Evolutionary conservation across 2,113 vertebrate genomes (phyloP), one percentile per base, ranked within the genome.

Genomic region (Ia io): DNA sequence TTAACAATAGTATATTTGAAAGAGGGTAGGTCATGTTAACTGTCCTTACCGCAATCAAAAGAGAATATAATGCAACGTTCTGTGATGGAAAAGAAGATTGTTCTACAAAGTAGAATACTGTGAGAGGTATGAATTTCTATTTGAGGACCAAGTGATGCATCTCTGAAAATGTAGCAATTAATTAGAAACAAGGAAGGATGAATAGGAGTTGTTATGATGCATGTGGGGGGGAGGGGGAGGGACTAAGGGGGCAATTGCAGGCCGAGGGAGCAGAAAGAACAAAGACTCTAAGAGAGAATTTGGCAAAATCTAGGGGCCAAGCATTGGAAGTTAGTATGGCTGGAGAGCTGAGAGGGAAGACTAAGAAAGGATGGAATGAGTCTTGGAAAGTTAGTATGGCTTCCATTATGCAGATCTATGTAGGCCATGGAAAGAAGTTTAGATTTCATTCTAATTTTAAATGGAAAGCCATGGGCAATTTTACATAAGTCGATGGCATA

Each of bases 381-480:
- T 40, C 51, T 56, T 23, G 20, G 37, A 42, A 84, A 73, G 71
- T 91, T 78, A 67, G 37, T 51, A 25, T 40, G 74, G 37, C 49
- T 95, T 88, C 44, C 82, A 56, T 83, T 78, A 86, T 88, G 78
- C 82, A 90, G 42, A 65, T 56, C 22, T 79, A 32, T 49, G 23
- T 87, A 74, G 94, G 37, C 12, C 63, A 23, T 82, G 63, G 47
- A 40, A 73, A 94, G 18, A 44, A 73, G 56, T 76, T 16, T 88
- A 32, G 9, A 88, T 94, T 82, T 96, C 76, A 69, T 88, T 84
- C 69, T 88, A 87, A 91, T 77, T 95, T 90, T 90, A 77, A 95
- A 44, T 63, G 47, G n/a, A 59, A 90, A 37, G 56, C 78, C 73
- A 67, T 10, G 23, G 61, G 42, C 35, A 28, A 49, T 93, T 93